Evolutionary conservation across 2,113 vertebrate species (phyloP), one percentile per base, ranked within the genome.

Genomic region (Cyprinodon variegatus): DNA sequence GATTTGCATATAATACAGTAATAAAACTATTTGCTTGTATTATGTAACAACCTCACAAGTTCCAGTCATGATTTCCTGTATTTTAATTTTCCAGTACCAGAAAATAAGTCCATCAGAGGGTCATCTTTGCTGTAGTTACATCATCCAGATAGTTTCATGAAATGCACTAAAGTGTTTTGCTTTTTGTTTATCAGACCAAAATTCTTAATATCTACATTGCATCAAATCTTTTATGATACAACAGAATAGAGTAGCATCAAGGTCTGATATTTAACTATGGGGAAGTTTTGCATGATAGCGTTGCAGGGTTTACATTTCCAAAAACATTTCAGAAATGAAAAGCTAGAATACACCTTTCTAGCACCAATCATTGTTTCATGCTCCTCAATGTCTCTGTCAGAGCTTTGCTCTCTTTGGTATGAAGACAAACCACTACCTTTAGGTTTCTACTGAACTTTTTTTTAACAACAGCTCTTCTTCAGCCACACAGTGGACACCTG

Each of bases 401-500:
- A 48, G 17, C 50, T 57, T 57, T 57, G 20, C 50, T n/a, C 50
- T 57, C 7, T 57, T 57, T 6, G 17, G 17, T 57, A 57, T 9
- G 50, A 57, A 17, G 50, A 53, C 50, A 57, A n/a, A 6, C 50
- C 20, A 57, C 50, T 57, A 70, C 36, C n/a, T 71, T 2, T 62
- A 66, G 40, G 50, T 64, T 68, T 61, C 39, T 38, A 50, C n/a
- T 60, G 37, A 43, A 4, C 20, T 13, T 1, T 53, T 70, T 11
- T 59, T 41, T 29, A 48, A 36, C 41, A 70, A 57, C 38, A 74
- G 50, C 65, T 67, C 37, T 59, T 82, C 74, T 77, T 48, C 46
- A 65, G 39, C 74, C 43, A 74, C 71, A 61, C 69, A 76, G 70
- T 38, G 36, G 11, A 64, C 62, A 45, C 50, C 69, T 83, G 82